Evolutionary conservation across 2,797 vertebrate species (phyloP).

Genomic region (Anniella stebbinsi): DNA sequence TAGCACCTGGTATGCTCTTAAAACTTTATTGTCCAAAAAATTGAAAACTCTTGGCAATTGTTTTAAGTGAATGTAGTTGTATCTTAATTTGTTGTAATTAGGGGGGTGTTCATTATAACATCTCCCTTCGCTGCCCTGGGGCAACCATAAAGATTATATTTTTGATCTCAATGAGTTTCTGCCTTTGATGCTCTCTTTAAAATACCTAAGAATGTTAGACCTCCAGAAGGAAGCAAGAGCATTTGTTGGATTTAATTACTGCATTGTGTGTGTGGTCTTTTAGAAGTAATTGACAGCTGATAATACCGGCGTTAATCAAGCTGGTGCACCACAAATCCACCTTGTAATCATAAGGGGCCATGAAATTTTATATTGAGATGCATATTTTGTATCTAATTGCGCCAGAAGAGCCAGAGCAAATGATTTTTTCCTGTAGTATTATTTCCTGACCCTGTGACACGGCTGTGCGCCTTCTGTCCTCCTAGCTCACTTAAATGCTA

Average conservation of each 20-base stretch:
- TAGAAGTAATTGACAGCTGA: constrained; percentile 67
- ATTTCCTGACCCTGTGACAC: constrained; percentile 53
- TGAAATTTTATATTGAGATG: constrained; percentile 63
- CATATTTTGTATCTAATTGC: constrained; percentile 65
- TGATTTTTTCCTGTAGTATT: constrained; percentile 50
- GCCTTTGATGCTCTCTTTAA: constrained; percentile 64
- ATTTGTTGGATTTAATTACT: constrained; percentile 72
- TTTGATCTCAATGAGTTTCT: constrained; percentile 65
- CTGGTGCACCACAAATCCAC: constrained; percentile 61
- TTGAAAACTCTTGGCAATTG: constrained; percentile 51
- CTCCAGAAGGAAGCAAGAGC: constrained; percentile 59
- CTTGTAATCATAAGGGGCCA: constrained; percentile 60
- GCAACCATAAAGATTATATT: constrained; percentile 62
- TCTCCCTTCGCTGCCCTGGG: constrained; percentile 62
- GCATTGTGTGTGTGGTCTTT: constrained; percentile 42
- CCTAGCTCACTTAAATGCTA: constrained; percentile 6
- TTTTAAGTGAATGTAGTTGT: constrained; percentile 54
- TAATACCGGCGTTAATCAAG: constrained; percentile 62
- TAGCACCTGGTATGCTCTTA: constrained; percentile 44
- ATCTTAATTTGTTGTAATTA: constrained; percentile 66
- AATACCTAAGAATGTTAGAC: constrained; percentile 42
- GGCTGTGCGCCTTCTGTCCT: constrained; percentile 8
- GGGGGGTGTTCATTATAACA: constrained; percentile 60
- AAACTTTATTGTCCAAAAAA: constrained; percentile 57
- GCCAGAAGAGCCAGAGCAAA: constrained; percentile 54